Base-by-base conservation (phyloP, 2,113 vertebrate species). In the Chaenogobius annularis region DNA sequence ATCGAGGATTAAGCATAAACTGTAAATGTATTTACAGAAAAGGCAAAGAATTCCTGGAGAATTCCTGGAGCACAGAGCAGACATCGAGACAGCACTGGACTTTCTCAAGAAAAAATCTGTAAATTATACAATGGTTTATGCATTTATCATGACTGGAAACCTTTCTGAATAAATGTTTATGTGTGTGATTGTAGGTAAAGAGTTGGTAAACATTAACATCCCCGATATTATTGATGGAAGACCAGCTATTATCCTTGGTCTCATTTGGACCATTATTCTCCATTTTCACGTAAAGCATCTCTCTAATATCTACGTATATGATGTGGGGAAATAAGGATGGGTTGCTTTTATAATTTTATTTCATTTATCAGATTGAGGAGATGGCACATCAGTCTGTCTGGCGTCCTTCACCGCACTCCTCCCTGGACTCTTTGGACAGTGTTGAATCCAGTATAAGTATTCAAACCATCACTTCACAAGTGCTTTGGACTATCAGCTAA, bases 231-330 rank as follows among this genome's bases (percentile, higher is more conserved):
- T 95, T 72, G 95, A 96, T 64, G 97, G 97, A 79, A 96, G 95
- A 46, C 95, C 96, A 26, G 95, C 95, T 75, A 96, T 98, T 85
- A 93, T 97, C 80, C 94, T 98, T 35, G 95, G 96, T 68, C 91
- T 98, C 7, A 92, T 97, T 79, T 98, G 97, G 97, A 95, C 93
- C 82, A 95, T 98, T 87, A 97, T 98, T 81, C 90, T 96, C 78
- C 95, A 95, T 89, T 98, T 96, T 87, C 96, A 98, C 66, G 97
- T 98, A 83, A n/a, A 95, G 96, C 93, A 82, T 14, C 11, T 50
- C 47, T 7, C 15, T 19, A 6, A 7, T 6, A 40, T 40, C 37
- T 40, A 40, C 37, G 37, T 40, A 5, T 40, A 3, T 40, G 37
- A 40, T 40, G 37, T 40, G 5, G 37, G 37, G 37, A 40, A 40